Base-by-base conservation (phyloP, 2,797 vertebrate species). In the Sebastes kiyomatsui region DNA sequence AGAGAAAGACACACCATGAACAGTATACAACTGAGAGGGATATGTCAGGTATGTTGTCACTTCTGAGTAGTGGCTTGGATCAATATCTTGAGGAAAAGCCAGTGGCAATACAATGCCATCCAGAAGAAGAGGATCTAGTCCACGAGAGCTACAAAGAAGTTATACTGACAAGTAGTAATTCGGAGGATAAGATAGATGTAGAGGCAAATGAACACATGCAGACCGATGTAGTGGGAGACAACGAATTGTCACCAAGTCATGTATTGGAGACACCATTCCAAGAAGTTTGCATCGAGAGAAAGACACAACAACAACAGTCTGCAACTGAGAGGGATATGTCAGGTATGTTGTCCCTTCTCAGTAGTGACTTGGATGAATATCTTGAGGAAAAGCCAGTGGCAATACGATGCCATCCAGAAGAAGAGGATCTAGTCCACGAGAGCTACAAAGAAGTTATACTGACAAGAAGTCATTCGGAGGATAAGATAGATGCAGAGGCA, bases 281-380 rank as follows among this genome's bases (percentile, higher is more conserved):
- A 18, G 42, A 46, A 46, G 42, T 46, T 46, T 46, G 42, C 42
- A 46, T 46, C 16, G 16, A 46, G 16, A 46, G 42, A 46, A 18
- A 74, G 1, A 13, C 35, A 56, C 49, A 74, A 1, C 33, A 77
- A 8, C 49, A 69, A 49, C 35, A 67, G 22, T 22, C 55, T 70
- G 4, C 10, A 46, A 23, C 13, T 35, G 79, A 78, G 8, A 87
- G 46, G 28, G 54, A 90, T 14, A 76, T 86, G 66, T 72, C 87
- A 52, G 85, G 87, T 2, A 90, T 93, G 87, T 18, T 86, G 33
- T 79, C 87, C 23, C 60, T 84, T 7, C 87, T 92, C 4, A 90
- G 42, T 54, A 59, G 4, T 77, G 90, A 89, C 59, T 77, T 93
- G 6, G 82, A 86, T 30, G 52, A 87, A 5, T 55, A 78, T 73